phyloP scores from a whole-genome alignment of 2,888 invertebrate species.

The Mesoligia furuncula region DNA sequence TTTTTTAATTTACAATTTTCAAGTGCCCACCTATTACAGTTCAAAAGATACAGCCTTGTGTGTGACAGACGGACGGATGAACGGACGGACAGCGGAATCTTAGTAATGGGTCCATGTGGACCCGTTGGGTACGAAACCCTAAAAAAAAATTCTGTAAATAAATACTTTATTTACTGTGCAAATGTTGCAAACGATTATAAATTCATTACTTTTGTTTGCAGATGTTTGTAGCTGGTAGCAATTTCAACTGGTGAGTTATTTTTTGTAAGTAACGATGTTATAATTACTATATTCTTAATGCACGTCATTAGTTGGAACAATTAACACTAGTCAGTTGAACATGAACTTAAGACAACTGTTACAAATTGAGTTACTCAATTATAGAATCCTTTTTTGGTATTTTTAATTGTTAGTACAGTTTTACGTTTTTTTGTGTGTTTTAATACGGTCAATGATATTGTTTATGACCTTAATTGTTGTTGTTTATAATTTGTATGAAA shows the following conservation, averaged over 20 bases:
- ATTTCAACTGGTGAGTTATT: slow-evolving; percentile 69
- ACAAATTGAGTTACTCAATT: slow-evolving; percentile 30
- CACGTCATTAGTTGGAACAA: slow-evolving; percentile 33
- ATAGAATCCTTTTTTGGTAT: slow-evolving; percentile 8
- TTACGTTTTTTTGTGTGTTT: background rate
- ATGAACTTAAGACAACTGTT: slow-evolving; percentile 27
- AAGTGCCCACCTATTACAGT: too few relatives aligned
- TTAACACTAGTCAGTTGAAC: slow-evolving; percentile 39
- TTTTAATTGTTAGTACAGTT: slow-evolving; percentile 11
- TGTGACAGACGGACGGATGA: background rate
- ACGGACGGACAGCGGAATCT: background rate
- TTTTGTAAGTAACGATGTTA: slow-evolving; percentile 36
- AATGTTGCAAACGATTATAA: slow-evolving; percentile 71
- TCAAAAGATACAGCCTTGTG: background rate
- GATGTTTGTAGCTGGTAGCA: slow-evolving; percentile 67
- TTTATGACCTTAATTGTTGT: background rate
- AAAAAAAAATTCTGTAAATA: background rate
- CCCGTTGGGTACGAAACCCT: background rate
- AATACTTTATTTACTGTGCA: slow-evolving; percentile 5
- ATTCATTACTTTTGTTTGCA: slow-evolving; percentile 77
- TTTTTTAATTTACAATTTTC: too few relatives aligned
- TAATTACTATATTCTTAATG: slow-evolving; percentile 41
- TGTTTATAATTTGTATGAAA: background rate
- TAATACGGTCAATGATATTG: background rate
- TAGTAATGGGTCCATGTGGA: background rate